These are phyloP conservation scores for Tapirus indicus DNA, from an alignment of 2,797 vertebrate species.

Conservation along the genomic window DNA sequence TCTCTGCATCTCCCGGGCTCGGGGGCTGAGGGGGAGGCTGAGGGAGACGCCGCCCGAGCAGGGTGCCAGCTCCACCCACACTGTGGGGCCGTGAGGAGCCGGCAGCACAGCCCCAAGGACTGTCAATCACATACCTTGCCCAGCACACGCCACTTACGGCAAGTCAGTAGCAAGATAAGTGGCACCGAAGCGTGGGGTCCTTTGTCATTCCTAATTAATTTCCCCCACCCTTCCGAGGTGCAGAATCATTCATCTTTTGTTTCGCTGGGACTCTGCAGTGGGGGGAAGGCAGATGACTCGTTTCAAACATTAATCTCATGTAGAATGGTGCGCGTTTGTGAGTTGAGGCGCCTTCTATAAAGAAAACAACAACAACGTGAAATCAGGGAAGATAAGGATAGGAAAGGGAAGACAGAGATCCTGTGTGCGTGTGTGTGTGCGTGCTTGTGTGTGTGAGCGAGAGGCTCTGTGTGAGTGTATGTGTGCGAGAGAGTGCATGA, in stretches of 20 bases:
- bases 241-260: constrained; percentile 82
- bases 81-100: fast-evolving
- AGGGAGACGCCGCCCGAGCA: neutral
- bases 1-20: neutral
- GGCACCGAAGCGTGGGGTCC: constrained; percentile 27
- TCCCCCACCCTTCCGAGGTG: constrained; percentile 52
- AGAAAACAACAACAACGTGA: constrained; percentile 55
- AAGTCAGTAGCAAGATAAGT: neutral
- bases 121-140: neutral
- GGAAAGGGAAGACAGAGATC: too few species aligned
- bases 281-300: constrained; percentile 75
- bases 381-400: constrained; percentile 37
- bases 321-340: neutral
- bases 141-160: fast-evolving
- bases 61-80: neutral
- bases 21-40: fast-evolving
- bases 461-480: too few species aligned
- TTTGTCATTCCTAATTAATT: constrained; percentile 77
- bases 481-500: too few species aligned
- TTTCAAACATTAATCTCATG: constrained; percentile 82
- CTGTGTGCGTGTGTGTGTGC: fast-evolving
- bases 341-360: neutral
- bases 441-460: neutral
- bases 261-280: constrained; percentile 71
- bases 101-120: fast-evolving